Conservation (phyloP, 2,797 vertebrate species). For the Gambusia yucatana region DNA sequence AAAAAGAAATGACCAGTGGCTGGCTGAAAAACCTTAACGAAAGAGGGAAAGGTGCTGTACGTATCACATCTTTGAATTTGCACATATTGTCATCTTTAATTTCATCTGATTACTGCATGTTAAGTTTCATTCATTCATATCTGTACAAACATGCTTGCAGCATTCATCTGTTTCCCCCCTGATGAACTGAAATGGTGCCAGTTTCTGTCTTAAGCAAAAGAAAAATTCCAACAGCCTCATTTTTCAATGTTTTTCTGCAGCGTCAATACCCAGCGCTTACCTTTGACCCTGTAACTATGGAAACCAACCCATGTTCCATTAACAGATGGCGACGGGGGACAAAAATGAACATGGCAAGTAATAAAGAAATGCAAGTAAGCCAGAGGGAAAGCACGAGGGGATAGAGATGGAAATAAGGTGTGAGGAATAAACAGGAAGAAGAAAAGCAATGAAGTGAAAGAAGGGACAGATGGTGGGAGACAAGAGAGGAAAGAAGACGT, state of each 20-base stretch:
- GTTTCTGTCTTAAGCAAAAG: not conserved
- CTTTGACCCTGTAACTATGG: constrained; percentile 47
- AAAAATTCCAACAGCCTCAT: not conserved
- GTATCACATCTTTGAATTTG: not conserved
- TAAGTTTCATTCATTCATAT: not conserved
- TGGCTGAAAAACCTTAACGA: not conserved
- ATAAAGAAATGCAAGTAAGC: constrained; percentile 13
- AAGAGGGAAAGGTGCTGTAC: not conserved
- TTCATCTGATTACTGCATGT: not conserved
- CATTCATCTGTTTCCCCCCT: not conserved
- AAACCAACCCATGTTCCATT: constrained; percentile 26
- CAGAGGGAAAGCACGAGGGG: constrained; percentile 18
- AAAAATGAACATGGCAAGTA: constrained; percentile 25
- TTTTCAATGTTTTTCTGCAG: constrained; percentile 4
- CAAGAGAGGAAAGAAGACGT: not conserved
- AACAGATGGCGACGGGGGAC: constrained; percentile 27
- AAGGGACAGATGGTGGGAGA: constrained; percentile 34
- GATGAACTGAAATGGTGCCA: not conserved
- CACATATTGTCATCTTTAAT: not conserved
- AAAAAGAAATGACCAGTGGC: not conserved
- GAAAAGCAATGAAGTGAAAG: constrained; percentile 6
- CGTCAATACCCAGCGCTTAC: constrained; percentile 9
- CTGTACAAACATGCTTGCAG: not conserved
- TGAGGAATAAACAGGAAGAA: constrained; percentile 4
- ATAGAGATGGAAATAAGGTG: constrained; percentile 33